Base-by-base conservation (phyloP, 1,140 invertebrate genomes). In the Procambarus virginalis region DNA sequence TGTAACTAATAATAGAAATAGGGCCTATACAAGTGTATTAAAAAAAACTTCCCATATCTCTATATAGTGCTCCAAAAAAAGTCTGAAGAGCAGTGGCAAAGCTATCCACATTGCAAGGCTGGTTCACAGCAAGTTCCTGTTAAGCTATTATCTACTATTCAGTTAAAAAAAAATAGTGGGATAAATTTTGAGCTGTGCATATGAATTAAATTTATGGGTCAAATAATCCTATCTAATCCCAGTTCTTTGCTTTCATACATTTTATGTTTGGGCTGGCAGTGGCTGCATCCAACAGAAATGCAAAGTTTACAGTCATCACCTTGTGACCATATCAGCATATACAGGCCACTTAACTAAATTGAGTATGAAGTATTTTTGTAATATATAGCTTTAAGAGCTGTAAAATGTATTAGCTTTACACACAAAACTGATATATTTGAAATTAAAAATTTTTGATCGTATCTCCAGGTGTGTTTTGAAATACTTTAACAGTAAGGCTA, bases 211-310 rank as follows among this genome's bases (percentile, higher is more conserved):
- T 73, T 22, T 73, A 34, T n/a, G 68, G 68, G 68, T 6, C 20
- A 22, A 51, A 70, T 8, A 49, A n/a, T 75, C 45, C 48, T 84
- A 70, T 75, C 75, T 45, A 6, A 83, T 46, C 81, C 81, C 9
- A 6, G 51, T 70, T 75, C 8, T 75, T 70, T 75, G 46, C 17
- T 70, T n/a, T 5, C 4, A 34, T 45, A 46, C 20, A 48, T 83
- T 34, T 45, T 76, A 79, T 12, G 17, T 34, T 55, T n/a, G 48
- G 46, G 20, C 14, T 22, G 75, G 68, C 84, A 86, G 60, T 64
- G 34, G 76, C 84, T 79, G 76, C 76, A 86, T 86, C 84, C 84
- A 79, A 79, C 55, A 68, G 84, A 86, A 86, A 86, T 86, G 84
- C 84, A 86, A 86, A 86, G 84, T 79, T 79, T 78, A 68, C 76